Evolutionary conservation across 2,888 invertebrate species (phyloP).

Genomic region (Drosophila mulleri): DNA sequence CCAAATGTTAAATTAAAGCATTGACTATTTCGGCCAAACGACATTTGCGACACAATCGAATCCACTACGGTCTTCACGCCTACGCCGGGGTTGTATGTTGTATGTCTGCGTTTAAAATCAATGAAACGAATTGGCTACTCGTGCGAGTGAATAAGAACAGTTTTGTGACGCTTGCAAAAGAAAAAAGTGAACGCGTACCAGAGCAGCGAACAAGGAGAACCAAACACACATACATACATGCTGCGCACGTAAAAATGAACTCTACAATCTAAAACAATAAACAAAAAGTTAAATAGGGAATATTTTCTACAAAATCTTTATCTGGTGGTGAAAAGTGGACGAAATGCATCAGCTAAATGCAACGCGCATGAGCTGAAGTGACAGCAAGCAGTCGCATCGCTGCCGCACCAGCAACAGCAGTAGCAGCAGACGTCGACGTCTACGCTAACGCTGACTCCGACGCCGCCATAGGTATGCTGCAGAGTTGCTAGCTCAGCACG

Average conservation of each 20-base stretch:
- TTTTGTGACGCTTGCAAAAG: constrained; percentile 56
- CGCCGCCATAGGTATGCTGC: constrained; percentile 58
- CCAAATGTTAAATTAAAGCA: constrained; percentile 83
- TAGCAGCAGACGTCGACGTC: constrained; percentile 12
- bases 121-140: constrained; percentile 48
- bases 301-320: constrained; percentile 40
- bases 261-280: constrained; percentile 33
- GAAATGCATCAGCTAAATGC: constrained; percentile 45
- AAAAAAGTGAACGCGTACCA: constrained; percentile 59
- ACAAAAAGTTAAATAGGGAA: constrained; percentile 34
- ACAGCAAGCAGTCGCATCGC: constrained; percentile 48
- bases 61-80: constrained; percentile 23
- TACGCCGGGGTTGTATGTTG: constrained; percentile 39
- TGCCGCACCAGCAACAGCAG: constrained; percentile 31
- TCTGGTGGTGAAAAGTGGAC: constrained; percentile 42
- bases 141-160: constrained; percentile 65
- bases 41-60: constrained; percentile 36
- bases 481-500: constrained; percentile 41
- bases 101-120: constrained; percentile 58
- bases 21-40: constrained; percentile 44
- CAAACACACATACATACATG: constrained; percentile 15
- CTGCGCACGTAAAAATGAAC: constrained; percentile 34
- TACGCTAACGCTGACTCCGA: constrained; percentile 34
- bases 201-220: constrained; percentile 42
- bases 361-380: constrained; percentile 52